phyloP scores from a whole-genome alignment of 2,888 invertebrate species.

The Drosophila villosipedis region DNA sequence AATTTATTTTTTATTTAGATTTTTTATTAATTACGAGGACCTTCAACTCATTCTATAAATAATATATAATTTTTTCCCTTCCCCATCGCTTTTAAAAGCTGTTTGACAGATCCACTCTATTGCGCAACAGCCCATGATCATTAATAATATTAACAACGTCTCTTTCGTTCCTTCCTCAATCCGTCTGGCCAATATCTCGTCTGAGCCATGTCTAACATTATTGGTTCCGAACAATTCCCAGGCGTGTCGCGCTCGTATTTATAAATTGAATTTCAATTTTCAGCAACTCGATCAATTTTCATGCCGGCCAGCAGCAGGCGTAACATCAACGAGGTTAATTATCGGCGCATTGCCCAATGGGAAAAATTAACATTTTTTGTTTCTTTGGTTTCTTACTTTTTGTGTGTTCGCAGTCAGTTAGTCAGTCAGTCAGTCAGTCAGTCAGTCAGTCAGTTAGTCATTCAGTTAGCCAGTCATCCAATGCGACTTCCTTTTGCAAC shows the following conservation, averaged over 20 bases:
- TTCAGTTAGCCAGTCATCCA: constrained; percentile 29
- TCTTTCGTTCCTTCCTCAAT: neutral
- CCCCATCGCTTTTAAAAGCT: neutral
- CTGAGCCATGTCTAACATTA: constrained; percentile 39
- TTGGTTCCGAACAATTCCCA: constrained; percentile 45
- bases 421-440: constrained; percentile 21
- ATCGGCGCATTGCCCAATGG: constrained; percentile 72
- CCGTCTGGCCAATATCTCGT: neutral
- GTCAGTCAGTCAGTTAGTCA: constrained; percentile 25
- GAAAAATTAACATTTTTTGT: constrained; percentile 69
- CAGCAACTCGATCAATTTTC: constrained; percentile 54
- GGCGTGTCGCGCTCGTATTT: constrained; percentile 41
- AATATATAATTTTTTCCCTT: neutral
- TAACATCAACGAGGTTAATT: constrained; percentile 76
- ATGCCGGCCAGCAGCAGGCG: constrained; percentile 31
- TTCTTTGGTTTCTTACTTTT: constrained; percentile 20
- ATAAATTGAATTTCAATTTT: constrained; percentile 62
- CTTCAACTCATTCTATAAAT: neutral
- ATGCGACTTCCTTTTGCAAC: constrained; percentile 64
- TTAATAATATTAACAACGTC: constrained; percentile 5
- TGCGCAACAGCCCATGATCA: constrained; percentile 7
- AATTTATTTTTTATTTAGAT: neutral
- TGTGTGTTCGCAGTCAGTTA: constrained; percentile 18
- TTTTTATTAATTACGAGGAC: neutral
- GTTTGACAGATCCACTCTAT: neutral